Evolutionary conservation across 2,113 vertebrate genomes (phyloP).

Genomic region (Neofelis nebulosa): DNA sequence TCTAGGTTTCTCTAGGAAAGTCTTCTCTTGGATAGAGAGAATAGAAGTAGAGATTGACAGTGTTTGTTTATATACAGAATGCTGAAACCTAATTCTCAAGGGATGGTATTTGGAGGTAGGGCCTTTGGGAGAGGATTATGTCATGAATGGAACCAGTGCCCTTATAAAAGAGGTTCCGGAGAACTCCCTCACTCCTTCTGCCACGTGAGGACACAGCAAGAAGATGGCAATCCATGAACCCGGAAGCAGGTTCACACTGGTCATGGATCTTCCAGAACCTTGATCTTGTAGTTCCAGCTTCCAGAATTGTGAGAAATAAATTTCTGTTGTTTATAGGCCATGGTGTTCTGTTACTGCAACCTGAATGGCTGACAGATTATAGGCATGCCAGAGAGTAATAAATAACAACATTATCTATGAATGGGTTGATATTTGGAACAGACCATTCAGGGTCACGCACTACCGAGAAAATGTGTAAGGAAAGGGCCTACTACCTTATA

Average conservation of each 20-base stretch:
- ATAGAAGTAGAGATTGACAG: not conserved
- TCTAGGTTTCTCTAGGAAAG: not conserved
- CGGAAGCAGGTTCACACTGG: not conserved
- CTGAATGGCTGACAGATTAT: not conserved
- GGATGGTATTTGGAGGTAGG: not conserved
- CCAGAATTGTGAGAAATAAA: not conserved
- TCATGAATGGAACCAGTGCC: not conserved
- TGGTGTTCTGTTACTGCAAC: not conserved
- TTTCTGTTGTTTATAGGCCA: not conserved
- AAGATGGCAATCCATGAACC: not conserved
- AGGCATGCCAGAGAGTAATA: not conserved
- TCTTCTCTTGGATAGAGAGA: not conserved
- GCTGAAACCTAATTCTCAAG: not conserved
- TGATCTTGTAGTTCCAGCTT: not conserved
- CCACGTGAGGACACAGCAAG: not conserved
- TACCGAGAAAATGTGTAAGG: not conserved
- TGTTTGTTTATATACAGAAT: not conserved
- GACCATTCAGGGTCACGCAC: not conserved
- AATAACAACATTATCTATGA: no score
- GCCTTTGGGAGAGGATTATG: not conserved
- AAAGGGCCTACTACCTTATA: not conserved
- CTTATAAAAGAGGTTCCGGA: not conserved
- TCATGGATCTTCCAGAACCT: not conserved
- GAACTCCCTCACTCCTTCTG: not conserved
- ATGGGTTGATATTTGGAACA: not conserved